A percentile compares a stretch with the other conserved stretches of the same genome.
phyloP scores from a whole-genome alignment of 2,888 invertebrate genomes.

The Plebejus argus region DNA sequence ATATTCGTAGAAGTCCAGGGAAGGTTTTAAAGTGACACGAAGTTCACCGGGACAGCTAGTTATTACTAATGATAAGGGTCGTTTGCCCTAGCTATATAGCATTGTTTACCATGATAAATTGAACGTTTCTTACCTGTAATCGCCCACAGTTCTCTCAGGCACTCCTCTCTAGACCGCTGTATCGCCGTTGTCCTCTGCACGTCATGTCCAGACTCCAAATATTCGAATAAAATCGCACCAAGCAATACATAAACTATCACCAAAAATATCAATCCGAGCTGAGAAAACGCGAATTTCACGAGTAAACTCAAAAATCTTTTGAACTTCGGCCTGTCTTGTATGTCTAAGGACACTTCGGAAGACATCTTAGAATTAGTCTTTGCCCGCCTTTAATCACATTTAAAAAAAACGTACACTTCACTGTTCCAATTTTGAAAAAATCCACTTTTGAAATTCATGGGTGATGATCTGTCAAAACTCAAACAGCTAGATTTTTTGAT shows the following conservation, averaged over 20 bases:
- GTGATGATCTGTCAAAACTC: not conserved
- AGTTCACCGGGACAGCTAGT: too few relatives aligned
- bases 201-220: conserved; percentile 86
- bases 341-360: conserved; percentile 73
- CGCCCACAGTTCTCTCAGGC: conserved; percentile 87
- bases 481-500: not conserved
- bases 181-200: conserved; percentile 83
- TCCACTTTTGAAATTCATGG: not conserved
- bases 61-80: too few relatives aligned
- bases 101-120: not conserved
- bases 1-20: too few relatives aligned
- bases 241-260: conserved; percentile 88
- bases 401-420: not conserved
- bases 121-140: conserved; percentile 83
- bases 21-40: too few relatives aligned
- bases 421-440: not conserved
- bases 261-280: conserved; percentile 85
- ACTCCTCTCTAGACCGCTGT: conserved; percentile 84
- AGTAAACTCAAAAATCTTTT: conserved; percentile 64
- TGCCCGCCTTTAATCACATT: not conserved
- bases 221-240: conserved; percentile 88
- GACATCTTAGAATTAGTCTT: conserved; percentile 56
- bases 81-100: too few relatives aligned
- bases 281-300: conserved; percentile 83
- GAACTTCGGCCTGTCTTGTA: conserved; percentile 63